Conservation (phyloP, 2,797 vertebrate genomes). For the Squalus acanthias region DNA sequence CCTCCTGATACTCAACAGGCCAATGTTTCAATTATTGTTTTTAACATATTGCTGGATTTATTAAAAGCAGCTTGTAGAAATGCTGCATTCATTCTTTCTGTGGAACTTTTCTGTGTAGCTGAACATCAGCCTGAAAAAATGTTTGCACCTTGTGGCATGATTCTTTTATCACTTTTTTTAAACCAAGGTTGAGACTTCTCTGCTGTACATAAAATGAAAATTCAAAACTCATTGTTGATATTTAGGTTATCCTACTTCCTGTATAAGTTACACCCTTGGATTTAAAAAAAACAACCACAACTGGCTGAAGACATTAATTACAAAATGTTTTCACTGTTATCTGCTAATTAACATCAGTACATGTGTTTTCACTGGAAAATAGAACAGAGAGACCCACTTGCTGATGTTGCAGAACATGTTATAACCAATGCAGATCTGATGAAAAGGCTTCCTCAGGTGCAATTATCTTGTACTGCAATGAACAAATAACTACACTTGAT, state of each 20-base stretch:
- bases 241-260: neutral
- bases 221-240: neutral
- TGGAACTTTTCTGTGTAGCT: neutral
- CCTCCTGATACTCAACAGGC: neutral
- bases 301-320: neutral
- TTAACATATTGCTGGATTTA: constrained; percentile 10
- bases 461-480: neutral
- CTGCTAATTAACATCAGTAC: neutral
- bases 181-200: neutral
- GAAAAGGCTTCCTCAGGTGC: neutral
- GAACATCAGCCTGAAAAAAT: neutral
- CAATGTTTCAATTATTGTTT: constrained; percentile 34
- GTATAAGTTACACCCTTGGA: neutral
- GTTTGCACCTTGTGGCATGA: neutral
- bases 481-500: neutral
- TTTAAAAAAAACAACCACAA: neutral
- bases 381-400: neutral
- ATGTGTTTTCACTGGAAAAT: neutral
- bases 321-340: neutral
- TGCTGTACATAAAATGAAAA: neutral
- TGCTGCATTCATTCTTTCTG: neutral
- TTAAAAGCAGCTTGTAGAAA: neutral
- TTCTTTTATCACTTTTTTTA: neutral
- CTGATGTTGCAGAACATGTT: neutral
- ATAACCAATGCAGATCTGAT: neutral